These are phyloP conservation scores for Leucophenga maculata DNA, from an alignment of 2,888 invertebrate species.

Conservation along the genomic window DNA sequence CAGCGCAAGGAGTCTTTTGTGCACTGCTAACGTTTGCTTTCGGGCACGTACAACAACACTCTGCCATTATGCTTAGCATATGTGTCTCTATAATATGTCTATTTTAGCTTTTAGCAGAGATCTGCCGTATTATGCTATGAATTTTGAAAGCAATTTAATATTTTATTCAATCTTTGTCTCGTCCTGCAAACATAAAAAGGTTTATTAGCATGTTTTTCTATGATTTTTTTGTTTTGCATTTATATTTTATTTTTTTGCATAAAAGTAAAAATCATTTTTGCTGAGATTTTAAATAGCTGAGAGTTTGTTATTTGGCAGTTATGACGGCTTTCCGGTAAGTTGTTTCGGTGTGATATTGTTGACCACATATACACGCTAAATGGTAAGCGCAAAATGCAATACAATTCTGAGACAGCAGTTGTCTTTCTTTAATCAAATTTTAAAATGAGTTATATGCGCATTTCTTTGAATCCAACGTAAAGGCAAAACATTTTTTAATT, in stretches of 20 bases:
- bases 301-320: too few species aligned
- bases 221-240: constrained; percentile 20
- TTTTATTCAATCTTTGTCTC: constrained; percentile 35
- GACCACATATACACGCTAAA: too few species aligned
- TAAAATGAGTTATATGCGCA: too few species aligned
- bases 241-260: constrained; percentile 34
- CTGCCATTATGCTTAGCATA: constrained; percentile 45
- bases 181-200: constrained; percentile 31
- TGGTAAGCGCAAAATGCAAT: too few species aligned
- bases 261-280: constrained; percentile 21
- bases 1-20: neutral
- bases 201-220: constrained; percentile 35
- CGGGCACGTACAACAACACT: constrained; percentile 40
- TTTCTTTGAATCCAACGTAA: too few species aligned
- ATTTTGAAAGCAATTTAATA: constrained; percentile 35
- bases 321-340: too few species aligned
- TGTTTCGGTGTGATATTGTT: too few species aligned
- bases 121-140: constrained; percentile 23
- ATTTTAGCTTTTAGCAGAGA: neutral
- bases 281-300: neutral
- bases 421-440: too few species aligned
- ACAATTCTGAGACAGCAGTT: too few species aligned
- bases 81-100: constrained; percentile 15
- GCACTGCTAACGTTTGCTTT: constrained; percentile 29
- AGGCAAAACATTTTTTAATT: too few species aligned